Evolutionary conservation across 2,888 invertebrate species (phyloP).

Genomic region (Formica aserva): DNA sequence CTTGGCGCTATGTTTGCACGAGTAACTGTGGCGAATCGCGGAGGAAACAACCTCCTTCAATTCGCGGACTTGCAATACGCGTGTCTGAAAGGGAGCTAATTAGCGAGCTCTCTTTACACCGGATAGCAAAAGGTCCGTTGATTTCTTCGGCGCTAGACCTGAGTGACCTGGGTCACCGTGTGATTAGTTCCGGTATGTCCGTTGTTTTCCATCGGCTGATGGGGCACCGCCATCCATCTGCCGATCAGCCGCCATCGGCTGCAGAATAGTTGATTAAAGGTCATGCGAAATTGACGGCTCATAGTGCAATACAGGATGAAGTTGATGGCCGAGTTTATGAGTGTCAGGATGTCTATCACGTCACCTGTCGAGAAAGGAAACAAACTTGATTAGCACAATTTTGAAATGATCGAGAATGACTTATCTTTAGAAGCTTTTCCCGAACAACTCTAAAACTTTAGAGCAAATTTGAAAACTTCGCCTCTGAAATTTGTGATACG

Average conservation of each 20-base stretch:
- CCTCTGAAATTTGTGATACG: background rate
- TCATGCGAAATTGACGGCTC: conserved; percentile 96
- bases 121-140: conserved; percentile 46
- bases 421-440: conserved; percentile 1
- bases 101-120: conserved; percentile 24
- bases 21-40: conserved; percentile 4
- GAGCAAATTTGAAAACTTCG: conserved; percentile 1
- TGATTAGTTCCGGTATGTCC: conserved; percentile 82
- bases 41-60: background rate
- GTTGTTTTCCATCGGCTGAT: conserved; percentile 81
- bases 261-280: conserved; percentile 90
- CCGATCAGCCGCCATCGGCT: conserved; percentile 80
- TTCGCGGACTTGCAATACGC: conserved; percentile 4
- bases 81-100: conserved; percentile 29
- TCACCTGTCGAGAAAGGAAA: conserved; percentile 86
- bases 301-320: conserved; percentile 97
- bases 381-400: conserved; percentile 33
- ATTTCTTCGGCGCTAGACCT: conserved; percentile 79
- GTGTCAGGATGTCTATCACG: conserved; percentile 95
- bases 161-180: conserved; percentile 84
- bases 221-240: conserved; percentile 81
- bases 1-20: conserved; percentile 4
- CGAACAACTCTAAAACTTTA: conserved; percentile 8
- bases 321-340: conserved; percentile 96
- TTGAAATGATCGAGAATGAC: background rate